These are phyloP conservation scores for Microcebus lehilahytsara DNA, from an alignment of 2,113 vertebrate genomes.

Conservation along the genomic window DNA sequence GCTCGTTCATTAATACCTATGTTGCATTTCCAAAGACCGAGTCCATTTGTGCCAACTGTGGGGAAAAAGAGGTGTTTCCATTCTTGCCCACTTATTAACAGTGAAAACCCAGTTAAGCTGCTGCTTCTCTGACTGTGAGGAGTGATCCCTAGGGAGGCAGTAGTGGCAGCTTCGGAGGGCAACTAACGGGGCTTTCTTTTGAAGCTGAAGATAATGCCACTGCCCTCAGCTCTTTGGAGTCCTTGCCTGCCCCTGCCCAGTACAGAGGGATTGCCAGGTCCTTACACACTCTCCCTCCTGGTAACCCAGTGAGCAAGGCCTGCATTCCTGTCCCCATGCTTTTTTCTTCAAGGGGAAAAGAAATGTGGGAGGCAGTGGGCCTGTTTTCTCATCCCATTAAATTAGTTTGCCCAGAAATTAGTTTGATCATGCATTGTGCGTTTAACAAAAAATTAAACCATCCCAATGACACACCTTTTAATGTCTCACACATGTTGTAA, in stretches of 20 bases:
- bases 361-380: not conserved
- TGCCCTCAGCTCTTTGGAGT: not conserved
- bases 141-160: not conserved
- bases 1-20: not conserved
- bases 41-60: not conserved
- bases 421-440: not conserved
- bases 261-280: not conserved
- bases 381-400: not conserved
- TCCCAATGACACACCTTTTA: not conserved
- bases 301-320: not conserved
- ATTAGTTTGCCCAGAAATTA: not conserved
- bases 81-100: not conserved
- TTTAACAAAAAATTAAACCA: not conserved
- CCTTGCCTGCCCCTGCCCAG: no score
- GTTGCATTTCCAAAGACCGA: not conserved
- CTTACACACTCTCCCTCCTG: not conserved
- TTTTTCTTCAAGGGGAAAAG: not conserved
- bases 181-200: not conserved
- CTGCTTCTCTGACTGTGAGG: not conserved
- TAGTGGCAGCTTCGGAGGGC: not conserved
- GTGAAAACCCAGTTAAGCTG: not conserved
- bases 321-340: not conserved
- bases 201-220: not conserved
- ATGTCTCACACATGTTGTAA: not conserved
- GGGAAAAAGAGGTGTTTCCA: not conserved